Evolutionary conservation across 2,113 vertebrate genomes (phyloP), one percentile per base, ranked within the genome.

Genomic region (Apodemus speciosus): DNA sequence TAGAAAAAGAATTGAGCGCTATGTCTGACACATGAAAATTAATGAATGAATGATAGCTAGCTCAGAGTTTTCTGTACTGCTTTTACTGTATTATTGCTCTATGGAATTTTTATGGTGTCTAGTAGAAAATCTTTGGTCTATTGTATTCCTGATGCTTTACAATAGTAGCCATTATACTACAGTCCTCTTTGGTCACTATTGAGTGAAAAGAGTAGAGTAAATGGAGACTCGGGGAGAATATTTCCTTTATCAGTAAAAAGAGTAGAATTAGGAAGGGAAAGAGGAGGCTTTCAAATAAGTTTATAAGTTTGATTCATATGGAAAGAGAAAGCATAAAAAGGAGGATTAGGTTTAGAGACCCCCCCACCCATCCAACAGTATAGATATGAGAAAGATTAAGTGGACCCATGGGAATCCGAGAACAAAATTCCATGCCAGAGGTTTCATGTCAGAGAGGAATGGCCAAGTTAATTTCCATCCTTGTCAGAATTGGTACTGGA

Each of bases 1-100:
- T 86, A 90, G 49, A 64, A 80, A 96, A 95, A 83, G 20, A 92
- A 93, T 83, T 69, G 49, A 96, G 40, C 38, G 10, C 30, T 38
- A 23, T 86, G 18, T 66, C 51, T 89, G n/a, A 62, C 10, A 84
- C 75, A 75, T 60, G 27, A 75, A 93, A 96, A 90, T 13, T 73
- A 69, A 77, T 94, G 51, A 93, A 68, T 85, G 53, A 88, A 79
- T 94, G 60, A 94, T 86, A 75, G 20, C 43, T 49, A 35, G 21
- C 20, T 56, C 46, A 15, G n/a, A 86, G 66, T 53, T 71, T 53
- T 71, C 30, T 14, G 6, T 38, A 86, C 32, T 86, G 46, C 32
- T 38, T 85, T 66, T 71, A 51, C 66, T 53, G 21, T 92, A 35
- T 79, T 85, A 88, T 86, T 73, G 56, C 2, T 91, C 4, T 87